These are phyloP conservation scores for Hypomecis punctinalis DNA, from an alignment of 2,888 invertebrate species.

Conservation along the genomic window DNA sequence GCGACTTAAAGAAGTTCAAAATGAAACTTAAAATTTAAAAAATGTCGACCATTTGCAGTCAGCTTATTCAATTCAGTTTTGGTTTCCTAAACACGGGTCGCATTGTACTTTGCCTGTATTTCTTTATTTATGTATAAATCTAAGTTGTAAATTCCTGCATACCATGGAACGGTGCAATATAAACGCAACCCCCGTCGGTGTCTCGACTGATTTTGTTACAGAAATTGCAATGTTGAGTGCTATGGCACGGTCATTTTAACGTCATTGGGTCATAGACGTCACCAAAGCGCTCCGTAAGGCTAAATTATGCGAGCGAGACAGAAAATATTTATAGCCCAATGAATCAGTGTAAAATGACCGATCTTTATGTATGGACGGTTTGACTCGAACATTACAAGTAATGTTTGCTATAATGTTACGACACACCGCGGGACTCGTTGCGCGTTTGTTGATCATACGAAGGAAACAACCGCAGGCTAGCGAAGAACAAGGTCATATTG, in stretches of 20 bases:
- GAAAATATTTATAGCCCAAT: no score
- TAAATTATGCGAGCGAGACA: no score
- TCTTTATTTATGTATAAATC: constrained; percentile 8
- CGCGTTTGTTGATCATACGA: constrained; percentile 38
- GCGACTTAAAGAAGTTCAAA: neutral
- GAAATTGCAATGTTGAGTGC: neutral
- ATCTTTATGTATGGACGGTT: no score
- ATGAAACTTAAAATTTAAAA: no score
- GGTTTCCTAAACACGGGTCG: neutral
- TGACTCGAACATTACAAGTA: neutral
- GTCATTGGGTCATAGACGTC: no score
- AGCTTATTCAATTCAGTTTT: no score
- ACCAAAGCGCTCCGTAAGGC: no score
- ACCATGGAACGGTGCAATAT: constrained; percentile 32
- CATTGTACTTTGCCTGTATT: constrained; percentile 11
- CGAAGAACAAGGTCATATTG: constrained; percentile 76
- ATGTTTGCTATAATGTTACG: neutral
- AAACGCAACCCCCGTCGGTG: constrained; percentile 7
- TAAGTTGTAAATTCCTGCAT: constrained; percentile 26
- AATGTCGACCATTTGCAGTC: no score
- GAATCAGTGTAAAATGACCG: no score
- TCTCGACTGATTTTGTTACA: neutral
- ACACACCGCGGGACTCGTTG: constrained; percentile 9
- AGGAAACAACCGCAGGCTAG: constrained; percentile 50
- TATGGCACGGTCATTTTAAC: no score